phyloP scores from a whole-genome alignment of 2,797 vertebrate species.

The Rhodeus uyekii region DNA sequence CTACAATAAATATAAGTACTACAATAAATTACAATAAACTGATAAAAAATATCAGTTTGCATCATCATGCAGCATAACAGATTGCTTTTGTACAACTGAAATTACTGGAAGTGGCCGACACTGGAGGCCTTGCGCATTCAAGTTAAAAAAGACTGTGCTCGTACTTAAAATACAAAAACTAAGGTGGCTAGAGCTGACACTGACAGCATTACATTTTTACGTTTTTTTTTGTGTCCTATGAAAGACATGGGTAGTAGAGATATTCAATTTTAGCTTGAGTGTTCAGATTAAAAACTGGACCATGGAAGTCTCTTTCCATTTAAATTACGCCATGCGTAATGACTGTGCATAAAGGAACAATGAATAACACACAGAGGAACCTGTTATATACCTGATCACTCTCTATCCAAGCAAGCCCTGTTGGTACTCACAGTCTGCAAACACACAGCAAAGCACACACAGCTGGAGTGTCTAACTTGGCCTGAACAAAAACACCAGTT shows the following conservation, averaged over 20 bases:
- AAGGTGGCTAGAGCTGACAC: not conserved
- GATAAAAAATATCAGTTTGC: not conserved
- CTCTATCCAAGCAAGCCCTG: not conserved
- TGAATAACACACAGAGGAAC: conserved; percentile 6
- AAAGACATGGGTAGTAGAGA: not conserved
- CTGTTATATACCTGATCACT: not conserved
- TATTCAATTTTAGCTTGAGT: not conserved
- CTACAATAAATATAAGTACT: not conserved
- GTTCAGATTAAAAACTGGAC: not conserved
- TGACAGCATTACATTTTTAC: not conserved
- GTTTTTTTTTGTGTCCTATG: not conserved
- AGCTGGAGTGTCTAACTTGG: not conserved
- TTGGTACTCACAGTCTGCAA: not conserved
- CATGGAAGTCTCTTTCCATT: not conserved
- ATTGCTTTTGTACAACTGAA: not conserved
- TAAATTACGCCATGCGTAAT: not conserved
- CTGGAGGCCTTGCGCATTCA: not conserved
- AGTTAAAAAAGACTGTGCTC: not conserved
- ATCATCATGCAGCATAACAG: not conserved
- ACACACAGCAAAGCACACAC: not conserved
- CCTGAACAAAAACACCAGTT: not conserved
- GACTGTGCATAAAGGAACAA: conserved; percentile 17
- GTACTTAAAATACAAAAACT: not conserved
- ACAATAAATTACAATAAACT: not conserved
- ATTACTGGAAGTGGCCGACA: not conserved